Evolutionary conservation across 2,888 invertebrate genomes (phyloP).

Genomic region (Lasiommata megera): DNA sequence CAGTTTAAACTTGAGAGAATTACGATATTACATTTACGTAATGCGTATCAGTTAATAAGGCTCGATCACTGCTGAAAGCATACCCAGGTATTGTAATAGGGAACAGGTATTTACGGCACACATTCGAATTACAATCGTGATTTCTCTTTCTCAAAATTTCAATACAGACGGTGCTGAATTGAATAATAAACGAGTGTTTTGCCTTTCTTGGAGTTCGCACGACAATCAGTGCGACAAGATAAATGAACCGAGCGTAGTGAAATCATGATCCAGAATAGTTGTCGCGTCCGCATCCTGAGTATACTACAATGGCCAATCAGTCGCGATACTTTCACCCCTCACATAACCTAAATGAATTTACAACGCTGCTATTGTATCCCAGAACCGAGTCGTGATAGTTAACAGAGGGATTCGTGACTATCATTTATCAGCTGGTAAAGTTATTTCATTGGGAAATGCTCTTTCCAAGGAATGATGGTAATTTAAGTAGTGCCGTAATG

Average conservation of each 20-base stretch:
- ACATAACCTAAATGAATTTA: conserved; percentile 69
- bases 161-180: conserved; percentile 52
- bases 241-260: conserved; percentile 60
- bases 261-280: conserved; percentile 66
- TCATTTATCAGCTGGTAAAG: conserved; percentile 64
- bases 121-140: conserved; percentile 25
- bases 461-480: conserved; percentile 61
- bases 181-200: conserved; percentile 62
- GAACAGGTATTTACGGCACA: conserved; percentile 7
- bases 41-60: not conserved
- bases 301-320: conserved; percentile 67
- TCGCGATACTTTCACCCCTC: conserved; percentile 69
- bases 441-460: conserved; percentile 66
- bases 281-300: conserved; percentile 46
- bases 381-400: conserved; percentile 70
- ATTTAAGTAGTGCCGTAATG: conserved; percentile 60
- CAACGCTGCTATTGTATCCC: conserved; percentile 66
- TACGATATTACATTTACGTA: not conserved
- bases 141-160: conserved; percentile 58
- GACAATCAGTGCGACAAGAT: conserved; percentile 66
- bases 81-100: conserved; percentile 2
- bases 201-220: conserved; percentile 55
- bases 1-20: not conserved
- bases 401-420: conserved; percentile 73
- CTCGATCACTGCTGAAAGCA: not conserved